These are phyloP conservation scores for Dryobates pubescens DNA, from an alignment of 2,797 vertebrate genomes.

Conservation along the genomic window DNA sequence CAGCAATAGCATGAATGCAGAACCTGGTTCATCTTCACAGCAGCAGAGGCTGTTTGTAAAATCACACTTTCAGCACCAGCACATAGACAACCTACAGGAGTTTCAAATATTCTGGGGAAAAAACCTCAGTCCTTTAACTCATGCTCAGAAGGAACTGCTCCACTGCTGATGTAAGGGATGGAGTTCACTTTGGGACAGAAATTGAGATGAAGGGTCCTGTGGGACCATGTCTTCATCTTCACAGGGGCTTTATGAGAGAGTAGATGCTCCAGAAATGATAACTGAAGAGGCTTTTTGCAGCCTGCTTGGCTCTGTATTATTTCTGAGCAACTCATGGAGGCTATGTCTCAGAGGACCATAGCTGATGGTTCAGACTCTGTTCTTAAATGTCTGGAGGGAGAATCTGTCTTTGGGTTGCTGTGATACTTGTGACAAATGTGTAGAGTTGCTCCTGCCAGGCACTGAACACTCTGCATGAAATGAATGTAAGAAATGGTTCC, in stretches of 20 bases:
- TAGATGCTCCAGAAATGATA: neutral
- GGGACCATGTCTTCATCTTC: neutral
- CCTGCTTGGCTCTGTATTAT: neutral
- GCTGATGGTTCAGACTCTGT: neutral
- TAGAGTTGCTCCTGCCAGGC: neutral
- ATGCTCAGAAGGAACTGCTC: neutral
- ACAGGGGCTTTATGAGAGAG: neutral
- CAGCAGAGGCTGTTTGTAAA: neutral
- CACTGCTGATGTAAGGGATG: neutral
- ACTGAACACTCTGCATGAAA: neutral
- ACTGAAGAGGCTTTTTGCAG: neutral
- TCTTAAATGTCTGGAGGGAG: neutral
- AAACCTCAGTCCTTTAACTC: rapidly evolving
- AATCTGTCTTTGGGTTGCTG: neutral
- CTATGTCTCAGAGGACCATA: neutral
- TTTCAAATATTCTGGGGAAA: neutral
- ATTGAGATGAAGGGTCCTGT: neutral
- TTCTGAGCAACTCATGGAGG: neutral
- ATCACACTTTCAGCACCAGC: neutral
- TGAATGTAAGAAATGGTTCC: neutral
- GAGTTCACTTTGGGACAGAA: neutral
- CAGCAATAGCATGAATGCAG: neutral
- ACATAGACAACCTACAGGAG: neutral
- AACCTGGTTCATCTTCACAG: neutral
- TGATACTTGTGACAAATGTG: neutral